phyloP scores from a whole-genome alignment of 2,797 vertebrate species.

The Pangasius larnaudii region DNA sequence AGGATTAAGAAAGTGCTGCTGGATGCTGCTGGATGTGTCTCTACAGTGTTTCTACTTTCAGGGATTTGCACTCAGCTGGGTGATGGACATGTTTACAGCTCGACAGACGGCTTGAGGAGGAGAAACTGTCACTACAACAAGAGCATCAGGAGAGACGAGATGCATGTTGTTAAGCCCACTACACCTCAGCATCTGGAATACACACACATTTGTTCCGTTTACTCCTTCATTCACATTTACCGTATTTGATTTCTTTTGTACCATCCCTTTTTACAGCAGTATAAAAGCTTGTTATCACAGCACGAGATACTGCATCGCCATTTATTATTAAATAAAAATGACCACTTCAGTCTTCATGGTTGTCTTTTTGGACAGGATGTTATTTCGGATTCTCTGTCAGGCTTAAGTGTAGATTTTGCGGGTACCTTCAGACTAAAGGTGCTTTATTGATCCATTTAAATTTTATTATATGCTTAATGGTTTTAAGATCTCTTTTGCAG shows the following conservation, averaged over 20 bases:
- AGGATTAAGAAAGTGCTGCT: background rate
- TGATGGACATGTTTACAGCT: slow-evolving; percentile 82
- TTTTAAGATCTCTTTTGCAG: slow-evolving; percentile 44
- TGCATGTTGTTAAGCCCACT: slow-evolving; percentile 79
- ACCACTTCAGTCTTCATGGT: background rate
- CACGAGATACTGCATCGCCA: background rate
- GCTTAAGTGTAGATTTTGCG: background rate
- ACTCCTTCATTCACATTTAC: background rate
- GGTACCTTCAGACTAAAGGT: slow-evolving; percentile 6
- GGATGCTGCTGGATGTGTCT: background rate
- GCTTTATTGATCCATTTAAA: slow-evolving; percentile 52
- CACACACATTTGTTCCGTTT: background rate
- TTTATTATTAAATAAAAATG: background rate
- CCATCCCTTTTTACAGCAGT: background rate
- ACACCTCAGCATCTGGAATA: background rate
- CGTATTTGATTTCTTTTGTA: background rate
- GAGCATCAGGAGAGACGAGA: slow-evolving; percentile 83
- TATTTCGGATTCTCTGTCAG: slow-evolving; percentile 25
- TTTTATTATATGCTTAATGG: slow-evolving; percentile 52
- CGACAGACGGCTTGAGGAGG: slow-evolving; percentile 86
- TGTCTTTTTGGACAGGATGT: background rate
- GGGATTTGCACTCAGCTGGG: slow-evolving; percentile 79
- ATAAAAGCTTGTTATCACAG: background rate
- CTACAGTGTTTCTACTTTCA: slow-evolving; percentile 66
- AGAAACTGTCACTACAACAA: slow-evolving; percentile 88